Base-by-base conservation (phyloP, 2,888 invertebrate species). In the Tachina lurida region DNA sequence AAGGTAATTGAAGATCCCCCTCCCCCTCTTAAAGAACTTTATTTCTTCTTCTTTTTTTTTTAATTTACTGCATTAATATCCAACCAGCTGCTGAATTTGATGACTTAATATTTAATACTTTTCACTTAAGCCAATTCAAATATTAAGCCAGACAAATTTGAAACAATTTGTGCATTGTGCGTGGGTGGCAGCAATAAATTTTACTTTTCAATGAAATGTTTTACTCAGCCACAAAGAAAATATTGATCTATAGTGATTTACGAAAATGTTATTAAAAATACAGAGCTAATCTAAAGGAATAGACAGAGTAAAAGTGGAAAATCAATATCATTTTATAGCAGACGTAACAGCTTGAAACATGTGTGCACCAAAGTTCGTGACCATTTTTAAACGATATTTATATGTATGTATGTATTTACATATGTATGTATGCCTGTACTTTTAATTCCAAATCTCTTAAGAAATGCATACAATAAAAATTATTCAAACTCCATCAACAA, bases 161-260 rank as follows among this genome's bases (percentile, higher is more conserved):
- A 52, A 62, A 63, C 10, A 12, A 9, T 45, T 71, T 71, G 7
- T 31, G 31, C 7, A 7, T n/a, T 31, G 31, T 31, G 31, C 7
- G 31, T 56, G 22, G 9, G 8, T 17, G 43, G 43, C 19, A 62
- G 49, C 49, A 22, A 43, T 43, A 19, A 19, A 9, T 52, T 68
- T 68, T 52, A 17, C 68, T 54, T n/a, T 52, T 52, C 52, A 67
- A 9, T n/a, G 4, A 67, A 67, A 47, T 15, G 7, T 39, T 17
- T 3, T 13, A 41, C 13, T 9, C 54, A 68, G 41, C 41, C 19
- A 41, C 10, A 68, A 54, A 15, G 15, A 31, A 31, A 31, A 58
- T 58, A 56, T 22, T 31, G 58, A 56, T 56, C 31, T 56, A 56
- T 13, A 17, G 4, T 56, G 2, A 12, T 12, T 56, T 56, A 13